Base-by-base conservation (phyloP, 2,888 invertebrate species). In the Philonicus albiceps region DNA sequence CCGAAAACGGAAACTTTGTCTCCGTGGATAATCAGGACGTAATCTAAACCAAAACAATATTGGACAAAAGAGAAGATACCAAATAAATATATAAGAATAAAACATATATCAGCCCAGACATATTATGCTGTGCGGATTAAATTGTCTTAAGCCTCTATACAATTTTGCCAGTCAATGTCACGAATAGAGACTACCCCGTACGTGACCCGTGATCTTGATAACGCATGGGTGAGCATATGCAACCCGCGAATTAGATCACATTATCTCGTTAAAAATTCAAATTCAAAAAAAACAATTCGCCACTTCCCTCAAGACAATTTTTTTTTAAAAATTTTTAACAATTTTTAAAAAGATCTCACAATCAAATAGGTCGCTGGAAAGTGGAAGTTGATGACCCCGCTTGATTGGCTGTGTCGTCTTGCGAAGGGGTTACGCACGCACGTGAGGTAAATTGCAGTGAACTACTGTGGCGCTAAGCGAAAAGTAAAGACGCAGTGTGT, bases 131-230 rank as follows among this genome's bases (percentile, higher is more conserved):
- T 27, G 27, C 64, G 64, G 1, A 22, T 64, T 64, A 55, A 55
- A 64, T 64, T 64, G 27, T 64, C 49, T 22, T 8, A 19, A 64
- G 27, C 22, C 7, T 64, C 19, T 64, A 64, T 64, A 64, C 11
- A 64, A 22, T 64, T 64, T 19, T 64, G 7, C 64, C 8, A 64
- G 64, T 64, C 64, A 78, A 78, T 27, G 78, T 81, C 55, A 49
- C 34, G 55, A 53, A 81, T 81, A 19, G 34, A 30, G 30, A 8
- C 16, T 55, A 19, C 55, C 37, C 81, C 34, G 27, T 37, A 19
- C n/a, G 53, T 55, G 81, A 81, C 81, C 81, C 81, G 37, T 31
- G 34, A 34, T 34, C n/a, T n/a, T 81, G 81, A 81, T 81, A 81
- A 55, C 81, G 53, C 11, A 19, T 81, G 55, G 30, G 16, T 81